Base-by-base conservation (phyloP, 2,888 invertebrate genomes). In the Homarus gammarus region DNA sequence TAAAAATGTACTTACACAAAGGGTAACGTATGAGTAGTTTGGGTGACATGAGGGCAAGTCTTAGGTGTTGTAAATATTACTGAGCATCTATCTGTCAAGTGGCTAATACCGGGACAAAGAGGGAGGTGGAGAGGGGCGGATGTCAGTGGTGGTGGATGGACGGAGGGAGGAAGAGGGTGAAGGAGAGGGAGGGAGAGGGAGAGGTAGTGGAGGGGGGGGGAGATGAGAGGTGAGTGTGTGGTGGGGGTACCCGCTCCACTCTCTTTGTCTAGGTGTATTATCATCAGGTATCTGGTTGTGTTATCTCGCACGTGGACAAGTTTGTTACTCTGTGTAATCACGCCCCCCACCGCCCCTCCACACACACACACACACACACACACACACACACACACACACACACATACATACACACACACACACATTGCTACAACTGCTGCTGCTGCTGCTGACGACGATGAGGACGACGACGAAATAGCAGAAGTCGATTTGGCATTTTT, bases 271-370 rank as follows among this genome's bases (percentile, higher is more conserved):
- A 2, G 10, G 27, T 27, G 64, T 64, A 18, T 18, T 56, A 56
- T 56, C 56, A 22, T 18, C 18, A 18, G 56, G 12, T 56, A 56
- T 56, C 56, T 1, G 0, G 6, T 12, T 56, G 22, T 2, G 2
- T 64, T 64, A 64, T 64, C 64, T 64, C 6, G 64, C 64, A 64
- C 64, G 64, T 64, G 64, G 64, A 64, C 64, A 27, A 0, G 5
- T 0, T 8, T 64, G 27, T 10, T 64, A 6, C 27, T 64, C 0
- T 12, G 5, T 8, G 31, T 64, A 27, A 27, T 56, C 64, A 64
- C 64, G 64, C 64, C 64, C 64, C 56, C 56, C 12, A 56, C 56
- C 56, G 56, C 56, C 56, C 56, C 64, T 27, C 64, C 64, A 27
- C 64, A 64, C 64, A 27, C 64, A 27, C 64, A 1, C n/a, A n/a